Base-by-base conservation (phyloP, 2,888 invertebrate genomes). In the Eupithecia exiguata region DNA sequence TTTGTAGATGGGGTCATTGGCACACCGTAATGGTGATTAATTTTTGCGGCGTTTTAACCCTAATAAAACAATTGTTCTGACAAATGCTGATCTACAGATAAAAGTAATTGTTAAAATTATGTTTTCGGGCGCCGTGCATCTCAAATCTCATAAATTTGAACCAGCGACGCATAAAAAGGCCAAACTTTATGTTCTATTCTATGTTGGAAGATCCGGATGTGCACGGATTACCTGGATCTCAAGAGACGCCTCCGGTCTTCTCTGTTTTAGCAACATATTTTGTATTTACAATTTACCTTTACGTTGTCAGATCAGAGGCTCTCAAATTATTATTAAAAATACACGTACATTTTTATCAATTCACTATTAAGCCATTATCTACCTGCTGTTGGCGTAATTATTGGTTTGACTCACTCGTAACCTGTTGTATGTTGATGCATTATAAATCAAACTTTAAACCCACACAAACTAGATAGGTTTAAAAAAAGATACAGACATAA, bases 151-250 rank as follows among this genome's bases (percentile, higher is more conserved):
- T 9, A n/a, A 49, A n/a, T 7, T n/a, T 49, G 7, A 49, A n/a
- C n/a, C 18, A 46, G 2, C n/a, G n/a, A 49, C 49, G 7, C 46
- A 46, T 46, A 6, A 46, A 46, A 46, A 46, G 18, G 46, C 7
- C 14, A 46, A n/a, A 49, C 10, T 0, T 49, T 49, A n/a, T 49
- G 10, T 9, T 9, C 18, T 16, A 16, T 63, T n/a, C 36, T 63
- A 18, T n/a, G 35, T 1, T 63, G 9, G 61, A 35, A 35, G 18
- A 36, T 63, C 81, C 77, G 38, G 16, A 53, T 25, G 67, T 82
- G 79, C 78, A 83, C 80, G 74, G 80, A 80, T 83, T 70, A 84
- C 77, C 75, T 72, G 74, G 68, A 72, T 77, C 35, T 62, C 68
- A 68, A n/a, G n/a, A n/a, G n/a, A n/a, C n/a, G n/a, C n/a, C 36